Evolutionary conservation across 2,797 vertebrate genomes (phyloP).

Genomic region (Heterohyrax brucei): DNA sequence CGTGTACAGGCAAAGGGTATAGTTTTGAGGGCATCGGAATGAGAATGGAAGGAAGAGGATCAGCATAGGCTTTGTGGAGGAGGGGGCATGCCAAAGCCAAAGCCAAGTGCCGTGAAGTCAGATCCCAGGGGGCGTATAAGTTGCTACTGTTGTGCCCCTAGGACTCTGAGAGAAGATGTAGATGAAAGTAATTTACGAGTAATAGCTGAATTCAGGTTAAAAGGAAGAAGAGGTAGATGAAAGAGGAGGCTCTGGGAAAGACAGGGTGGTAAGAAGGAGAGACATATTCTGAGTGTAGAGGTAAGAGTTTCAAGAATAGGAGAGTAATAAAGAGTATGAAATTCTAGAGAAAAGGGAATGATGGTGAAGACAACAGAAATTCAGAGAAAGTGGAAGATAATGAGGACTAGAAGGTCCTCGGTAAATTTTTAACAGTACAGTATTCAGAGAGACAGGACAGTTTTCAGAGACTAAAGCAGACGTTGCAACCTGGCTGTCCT

Average conservation of each 20-base stretch:
- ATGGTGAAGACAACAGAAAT: not conserved
- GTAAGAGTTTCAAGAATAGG: not conserved
- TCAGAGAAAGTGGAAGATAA: not conserved
- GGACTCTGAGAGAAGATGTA: not conserved
- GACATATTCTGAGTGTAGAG: constrained; percentile 17
- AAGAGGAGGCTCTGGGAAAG: not conserved
- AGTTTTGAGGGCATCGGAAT: not conserved
- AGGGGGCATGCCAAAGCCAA: not conserved
- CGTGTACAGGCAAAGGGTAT: not conserved
- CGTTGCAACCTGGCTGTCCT: not conserved
- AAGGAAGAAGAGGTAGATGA: not conserved
- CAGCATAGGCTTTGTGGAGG: not conserved
- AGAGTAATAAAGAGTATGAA: not conserved
- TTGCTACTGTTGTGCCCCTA: too few relatives aligned
- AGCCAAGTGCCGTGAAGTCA: too few relatives aligned
- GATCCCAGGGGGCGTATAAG: not conserved
- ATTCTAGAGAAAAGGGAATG: not conserved
- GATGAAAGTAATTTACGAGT: constrained; percentile 24
- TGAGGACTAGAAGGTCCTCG: not conserved
- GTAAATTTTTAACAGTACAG: not conserved
- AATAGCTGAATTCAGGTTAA: not conserved
- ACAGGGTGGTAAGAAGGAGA: not conserved
- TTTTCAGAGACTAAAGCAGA: not conserved
- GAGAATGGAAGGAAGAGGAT: not conserved
- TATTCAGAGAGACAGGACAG: not conserved